Percentiles rank a stretch among this genome's conserved stretches.
These are phyloP conservation scores for Leucania comma DNA, from an alignment of 2,888 invertebrate genomes.

Conservation along the genomic window DNA sequence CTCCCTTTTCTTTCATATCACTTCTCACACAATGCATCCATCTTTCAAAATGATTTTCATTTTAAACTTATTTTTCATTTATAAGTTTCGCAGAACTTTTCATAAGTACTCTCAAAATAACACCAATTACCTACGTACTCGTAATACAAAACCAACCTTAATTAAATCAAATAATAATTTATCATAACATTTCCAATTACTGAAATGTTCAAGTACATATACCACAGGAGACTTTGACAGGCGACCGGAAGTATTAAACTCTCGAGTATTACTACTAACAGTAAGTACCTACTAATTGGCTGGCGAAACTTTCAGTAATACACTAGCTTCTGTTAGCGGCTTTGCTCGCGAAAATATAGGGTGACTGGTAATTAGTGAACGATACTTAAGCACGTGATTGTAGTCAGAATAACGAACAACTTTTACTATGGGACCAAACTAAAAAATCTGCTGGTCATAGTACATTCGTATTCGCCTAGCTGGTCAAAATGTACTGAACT, in stretches of 20 bases:
- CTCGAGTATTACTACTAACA: constrained; percentile 22
- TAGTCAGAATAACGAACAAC: too few species aligned
- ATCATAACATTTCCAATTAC: constrained; percentile 37
- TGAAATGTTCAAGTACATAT: constrained; percentile 33
- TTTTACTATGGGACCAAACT: too few species aligned
- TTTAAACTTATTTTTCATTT: too few species aligned
- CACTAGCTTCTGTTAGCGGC: neutral
- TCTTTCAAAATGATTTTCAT: too few species aligned
- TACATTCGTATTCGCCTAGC: too few species aligned
- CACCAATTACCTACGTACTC: neutral
- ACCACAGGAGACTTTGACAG: constrained; percentile 49
- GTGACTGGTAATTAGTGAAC: too few species aligned
- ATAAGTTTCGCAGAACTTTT: neutral
- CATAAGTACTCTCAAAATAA: neutral
- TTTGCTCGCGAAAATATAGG: too few species aligned
- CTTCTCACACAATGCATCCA: too few species aligned
- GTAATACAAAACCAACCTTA: neutral
- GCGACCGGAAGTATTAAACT: constrained; percentile 54
- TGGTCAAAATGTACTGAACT: too few species aligned
- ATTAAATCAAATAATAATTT: constrained; percentile 7
- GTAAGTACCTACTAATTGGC: constrained; percentile 44
- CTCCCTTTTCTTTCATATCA: too few species aligned
- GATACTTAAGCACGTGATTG: too few species aligned
- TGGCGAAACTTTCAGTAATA: constrained; percentile 17
- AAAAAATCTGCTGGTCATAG: too few species aligned